phyloP scores from a whole-genome alignment of 2,888 invertebrate genomes.

The Xanthia togata region DNA sequence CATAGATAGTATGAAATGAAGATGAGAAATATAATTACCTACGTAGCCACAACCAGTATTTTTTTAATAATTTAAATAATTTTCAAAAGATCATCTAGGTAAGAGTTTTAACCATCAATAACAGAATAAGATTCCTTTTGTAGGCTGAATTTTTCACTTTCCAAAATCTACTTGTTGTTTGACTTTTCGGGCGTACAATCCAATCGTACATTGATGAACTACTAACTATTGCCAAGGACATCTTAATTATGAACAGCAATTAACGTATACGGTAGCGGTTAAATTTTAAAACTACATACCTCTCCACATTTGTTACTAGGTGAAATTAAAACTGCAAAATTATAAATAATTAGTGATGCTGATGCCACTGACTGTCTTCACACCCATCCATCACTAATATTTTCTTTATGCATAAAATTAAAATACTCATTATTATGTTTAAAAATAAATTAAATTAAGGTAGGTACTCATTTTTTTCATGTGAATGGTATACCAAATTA shows the following conservation, averaged over 20 bases:
- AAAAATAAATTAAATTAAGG: no score
- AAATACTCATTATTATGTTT: no score
- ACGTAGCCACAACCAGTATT: background rate
- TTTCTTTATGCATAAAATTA: no score
- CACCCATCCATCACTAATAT: no score
- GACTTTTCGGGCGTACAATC: background rate
- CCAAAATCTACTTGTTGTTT: background rate
- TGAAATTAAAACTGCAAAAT: background rate
- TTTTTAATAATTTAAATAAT: background rate
- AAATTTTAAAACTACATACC: background rate
- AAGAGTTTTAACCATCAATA: background rate
- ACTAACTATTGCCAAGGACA: slow-evolving; percentile 38
- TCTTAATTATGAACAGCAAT: slow-evolving; percentile 38
- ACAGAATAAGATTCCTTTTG: background rate
- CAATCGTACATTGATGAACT: slow-evolving; percentile 15
- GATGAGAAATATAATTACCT: background rate
- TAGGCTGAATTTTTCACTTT: background rate
- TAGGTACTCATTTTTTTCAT: no score
- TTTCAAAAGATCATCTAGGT: background rate
- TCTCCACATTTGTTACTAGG: background rate
- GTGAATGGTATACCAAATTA: background rate
- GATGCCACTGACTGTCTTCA: background rate
- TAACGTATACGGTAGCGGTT: background rate
- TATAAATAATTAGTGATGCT: background rate
- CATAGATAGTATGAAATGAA: background rate